Conservation (phyloP, 2,113 vertebrate species). For the Indicator indicator region DNA sequence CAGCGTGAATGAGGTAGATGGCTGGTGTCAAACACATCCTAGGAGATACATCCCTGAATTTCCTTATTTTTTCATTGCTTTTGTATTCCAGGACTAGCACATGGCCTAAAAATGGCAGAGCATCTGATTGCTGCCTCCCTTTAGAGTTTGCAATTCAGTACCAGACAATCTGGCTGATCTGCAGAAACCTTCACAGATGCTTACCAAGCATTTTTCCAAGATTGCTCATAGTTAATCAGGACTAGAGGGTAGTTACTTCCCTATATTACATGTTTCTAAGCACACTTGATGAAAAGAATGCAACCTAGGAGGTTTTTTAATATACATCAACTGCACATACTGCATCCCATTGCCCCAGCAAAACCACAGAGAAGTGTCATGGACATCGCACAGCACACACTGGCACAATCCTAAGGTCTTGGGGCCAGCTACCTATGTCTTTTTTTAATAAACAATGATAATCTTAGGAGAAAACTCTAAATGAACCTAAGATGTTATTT, state of each 20-base stretch:
- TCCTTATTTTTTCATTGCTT: not conserved
- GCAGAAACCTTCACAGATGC: not conserved
- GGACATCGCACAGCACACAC: not conserved
- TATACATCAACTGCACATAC: not conserved
- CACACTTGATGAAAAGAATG: not conserved
- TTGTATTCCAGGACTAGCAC: not conserved
- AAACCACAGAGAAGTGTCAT: not conserved
- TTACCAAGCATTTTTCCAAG: not conserved
- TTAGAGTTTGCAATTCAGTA: not conserved
- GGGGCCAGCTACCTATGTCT: not conserved
- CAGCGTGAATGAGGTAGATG: accelerated
- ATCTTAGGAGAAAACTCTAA: slow-evolving; percentile 23
- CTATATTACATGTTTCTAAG: not conserved
- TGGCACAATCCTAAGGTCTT: not conserved
- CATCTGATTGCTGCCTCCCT: not conserved
- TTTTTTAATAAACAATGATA: slow-evolving; percentile 41
- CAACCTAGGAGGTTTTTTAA: not conserved
- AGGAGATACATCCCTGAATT: not conserved
- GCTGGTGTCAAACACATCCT: not conserved
- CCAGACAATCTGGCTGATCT: not conserved
- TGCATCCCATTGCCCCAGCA: not conserved
- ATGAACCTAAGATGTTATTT: not conserved
- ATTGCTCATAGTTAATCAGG: not conserved
- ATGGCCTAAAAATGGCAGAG: not conserved
- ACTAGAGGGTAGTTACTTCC: not conserved